Evolutionary conservation across 35 echinoderm and acorn worm species (phyloP).

Genomic region (Apostichopus japonicus): DNA sequence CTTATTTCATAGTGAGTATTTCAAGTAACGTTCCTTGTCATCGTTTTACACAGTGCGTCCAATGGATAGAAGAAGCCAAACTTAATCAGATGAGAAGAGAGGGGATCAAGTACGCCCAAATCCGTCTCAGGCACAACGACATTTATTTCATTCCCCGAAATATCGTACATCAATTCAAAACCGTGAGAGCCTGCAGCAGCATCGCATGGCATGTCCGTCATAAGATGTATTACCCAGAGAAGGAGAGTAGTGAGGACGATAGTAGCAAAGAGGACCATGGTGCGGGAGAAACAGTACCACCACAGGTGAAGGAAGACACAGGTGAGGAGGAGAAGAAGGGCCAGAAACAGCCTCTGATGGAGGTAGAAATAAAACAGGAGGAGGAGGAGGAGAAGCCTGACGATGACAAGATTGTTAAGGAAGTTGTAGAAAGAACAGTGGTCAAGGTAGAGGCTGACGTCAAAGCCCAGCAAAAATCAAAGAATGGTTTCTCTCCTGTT

Average conservation of each 20-base stretch:
- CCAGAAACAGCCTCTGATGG: too few species aligned
- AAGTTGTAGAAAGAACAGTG: conserved; percentile 15
- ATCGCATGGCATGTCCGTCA: conserved; percentile 92
- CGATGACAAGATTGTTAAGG: conserved; percentile 2
- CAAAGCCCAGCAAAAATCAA: background rate
- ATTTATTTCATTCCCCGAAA: conserved; percentile 99
- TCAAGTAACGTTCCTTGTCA: background rate
- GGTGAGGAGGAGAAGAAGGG: background rate
- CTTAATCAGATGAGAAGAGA: conserved; percentile 91
- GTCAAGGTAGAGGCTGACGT: conserved; percentile 8
- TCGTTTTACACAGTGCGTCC: conserved; percentile 85
- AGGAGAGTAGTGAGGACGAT: conserved; percentile 2
- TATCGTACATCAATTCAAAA: conserved; percentile 96
- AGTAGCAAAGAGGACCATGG: background rate
- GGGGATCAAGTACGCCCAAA: conserved; percentile 85
- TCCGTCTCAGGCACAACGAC: conserved; percentile 90
- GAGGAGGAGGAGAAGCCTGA: background rate
- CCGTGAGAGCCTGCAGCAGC: conserved; percentile 86
- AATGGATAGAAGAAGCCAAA: conserved; percentile 97
- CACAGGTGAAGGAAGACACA: background rate
- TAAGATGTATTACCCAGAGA: conserved; percentile 85
- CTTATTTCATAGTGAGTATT: too few species aligned
- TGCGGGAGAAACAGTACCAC: background rate
- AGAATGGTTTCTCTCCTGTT: background rate
- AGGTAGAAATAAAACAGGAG: background rate